Conservation (phyloP, 2,888 invertebrate genomes). For the Amphipoea lucens region DNA sequence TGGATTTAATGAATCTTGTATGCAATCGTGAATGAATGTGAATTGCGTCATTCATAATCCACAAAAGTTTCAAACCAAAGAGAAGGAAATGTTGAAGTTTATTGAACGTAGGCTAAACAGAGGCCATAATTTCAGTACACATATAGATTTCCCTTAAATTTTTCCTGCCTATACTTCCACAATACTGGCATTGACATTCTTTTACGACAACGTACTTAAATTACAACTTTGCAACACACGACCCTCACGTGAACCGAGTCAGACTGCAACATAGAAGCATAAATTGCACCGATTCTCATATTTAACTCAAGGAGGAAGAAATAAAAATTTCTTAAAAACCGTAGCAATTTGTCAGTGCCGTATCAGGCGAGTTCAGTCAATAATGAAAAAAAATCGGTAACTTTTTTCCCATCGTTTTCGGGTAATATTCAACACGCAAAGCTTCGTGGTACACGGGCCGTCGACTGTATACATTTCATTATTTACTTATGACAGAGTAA, state of each 20-base stretch:
- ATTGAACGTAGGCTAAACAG: conserved; percentile 7
- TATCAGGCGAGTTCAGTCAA: conserved; percentile 86
- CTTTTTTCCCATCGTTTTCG: conserved; percentile 83
- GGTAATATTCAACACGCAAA: conserved; percentile 87
- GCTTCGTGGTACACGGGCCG: conserved; percentile 78
- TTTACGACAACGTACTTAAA: conserved; percentile 48
- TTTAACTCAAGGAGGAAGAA: conserved; percentile 63
- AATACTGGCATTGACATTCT: conserved; percentile 57
- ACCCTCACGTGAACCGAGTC: conserved; percentile 46
- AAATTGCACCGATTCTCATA: conserved; percentile 60
- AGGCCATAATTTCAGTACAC: conserved; percentile 14
- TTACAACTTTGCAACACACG: conserved; percentile 53
- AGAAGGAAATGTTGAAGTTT: conserved; percentile 2
- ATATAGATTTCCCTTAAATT: conserved; percentile 41
- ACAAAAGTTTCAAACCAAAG: conserved; percentile 14
- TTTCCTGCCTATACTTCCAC: conserved; percentile 37
- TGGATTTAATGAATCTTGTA: conserved; percentile 15
- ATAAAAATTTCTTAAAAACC: conserved; percentile 81
- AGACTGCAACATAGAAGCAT: conserved; percentile 56
- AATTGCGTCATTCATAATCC: conserved; percentile 17
- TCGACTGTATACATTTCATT: conserved; percentile 82
- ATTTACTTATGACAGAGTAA: conserved; percentile 82
- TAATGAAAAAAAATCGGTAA: conserved; percentile 82
- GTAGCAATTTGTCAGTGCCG: conserved; percentile 87
- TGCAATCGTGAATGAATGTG: conserved; percentile 24